Base-by-base conservation (phyloP, 2,113 vertebrate species). In the Pelvicachromis taeniatus region DNA sequence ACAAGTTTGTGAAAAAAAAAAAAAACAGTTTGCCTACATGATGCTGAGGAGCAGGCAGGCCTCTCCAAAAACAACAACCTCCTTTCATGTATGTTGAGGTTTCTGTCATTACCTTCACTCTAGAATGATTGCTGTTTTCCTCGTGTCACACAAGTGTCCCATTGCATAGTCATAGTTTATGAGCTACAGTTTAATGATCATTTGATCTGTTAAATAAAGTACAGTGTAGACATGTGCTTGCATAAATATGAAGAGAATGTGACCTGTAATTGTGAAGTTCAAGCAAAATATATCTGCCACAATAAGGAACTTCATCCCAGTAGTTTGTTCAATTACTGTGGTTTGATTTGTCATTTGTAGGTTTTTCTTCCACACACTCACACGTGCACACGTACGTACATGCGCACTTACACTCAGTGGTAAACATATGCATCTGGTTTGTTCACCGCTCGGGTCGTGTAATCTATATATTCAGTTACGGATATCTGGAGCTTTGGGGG, bases 221-320 rank as follows among this genome's bases (percentile, higher is more conserved):
- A 35, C 17, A 63, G 33, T 65, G 61, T 38, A 21, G 33, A 40
- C 29, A 65, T 8, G 19, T 38, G 33, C 38, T 65, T 38, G 6
- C 33, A n/a, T 61, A 33, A 61, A 33, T 33, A n/a, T 19, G 58
- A 61, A n/a, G n/a, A n/a, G 17, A 33, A 61, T n/a, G 29, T 19
- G 31, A 35, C 58, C 58, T 61, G 29, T 12, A 35, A 61, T 19
- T n/a, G 7, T 61, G 16, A 61, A 35, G 33, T 29, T 61, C 19
- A 61, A 61, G 29, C 58, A 19, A 61, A 61, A 33, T 61, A 11
- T 61, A n/a, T 33, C 1, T 33, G 16, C 9, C 31, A 33, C 31
- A 1, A 35, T 61, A 35, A 3, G 0, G 17, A 61, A 61, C 58
- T 61, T 5, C 58, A 63, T n/a, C 10, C 1, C 9, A 63, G 33